Evolutionary conservation across 2,113 vertebrate genomes (phyloP).

Genomic region (Lathamus discolor): DNA sequence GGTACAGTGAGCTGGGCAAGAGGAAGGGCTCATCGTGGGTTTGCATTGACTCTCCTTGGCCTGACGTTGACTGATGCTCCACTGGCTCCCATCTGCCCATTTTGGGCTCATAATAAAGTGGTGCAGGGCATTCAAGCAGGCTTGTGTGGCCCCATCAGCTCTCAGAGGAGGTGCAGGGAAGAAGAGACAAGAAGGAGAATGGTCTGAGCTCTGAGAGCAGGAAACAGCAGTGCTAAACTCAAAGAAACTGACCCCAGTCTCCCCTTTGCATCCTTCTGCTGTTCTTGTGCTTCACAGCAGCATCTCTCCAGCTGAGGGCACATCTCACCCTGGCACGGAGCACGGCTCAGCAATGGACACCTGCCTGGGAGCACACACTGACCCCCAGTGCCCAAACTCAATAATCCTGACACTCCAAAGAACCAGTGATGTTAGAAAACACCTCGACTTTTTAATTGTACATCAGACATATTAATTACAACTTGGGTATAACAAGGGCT

Average conservation of each 20-base stretch:
- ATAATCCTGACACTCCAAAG: not conserved
- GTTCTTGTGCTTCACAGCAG: not conserved
- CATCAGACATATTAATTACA: constrained; percentile 75
- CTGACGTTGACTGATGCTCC: rapidly evolving
- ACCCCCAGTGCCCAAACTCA: not conserved
- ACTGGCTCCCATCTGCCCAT: not conserved
- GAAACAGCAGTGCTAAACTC: not conserved
- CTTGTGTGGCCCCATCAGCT: not conserved
- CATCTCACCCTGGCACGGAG: not conserved
- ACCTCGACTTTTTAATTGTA: constrained; percentile 42
- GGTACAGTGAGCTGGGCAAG: not conserved
- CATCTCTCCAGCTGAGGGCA: not conserved
- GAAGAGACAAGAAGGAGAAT: not conserved
- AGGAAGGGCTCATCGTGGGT: not conserved
- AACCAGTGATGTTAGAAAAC: not conserved
- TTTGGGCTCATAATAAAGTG: rapidly evolving
- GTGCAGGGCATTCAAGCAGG: rapidly evolving
- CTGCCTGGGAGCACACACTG: not conserved
- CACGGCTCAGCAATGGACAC: not conserved
- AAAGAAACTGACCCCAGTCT: rapidly evolving
- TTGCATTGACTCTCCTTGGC: not conserved
- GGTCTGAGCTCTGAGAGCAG: not conserved
- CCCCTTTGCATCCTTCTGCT: not conserved
- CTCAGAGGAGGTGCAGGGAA: not conserved
- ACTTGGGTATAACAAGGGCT: constrained; percentile 65